Evolutionary conservation across 2,888 invertebrate genomes (phyloP), one percentile per base, ranked within the genome.

Genomic region (Epirrhoe tristata): DNA sequence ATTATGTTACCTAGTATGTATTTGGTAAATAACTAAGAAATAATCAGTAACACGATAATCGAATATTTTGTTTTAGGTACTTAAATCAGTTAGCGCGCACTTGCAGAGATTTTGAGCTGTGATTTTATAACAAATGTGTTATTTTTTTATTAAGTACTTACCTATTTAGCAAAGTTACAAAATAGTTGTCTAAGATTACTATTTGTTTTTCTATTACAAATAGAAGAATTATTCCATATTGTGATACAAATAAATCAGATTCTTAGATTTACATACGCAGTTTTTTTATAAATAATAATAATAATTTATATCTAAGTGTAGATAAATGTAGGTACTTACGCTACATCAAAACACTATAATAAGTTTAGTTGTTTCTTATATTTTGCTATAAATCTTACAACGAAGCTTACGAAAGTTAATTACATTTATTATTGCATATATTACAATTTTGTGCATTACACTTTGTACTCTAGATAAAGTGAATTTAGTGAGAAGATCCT

Each of bases 41-140:
- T 48, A 7, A 48, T 14, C 48, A 48, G 14, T 48, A 14, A 12
- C 48, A 48, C 14, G 16, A 12, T 43, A 43, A 10, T 43, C 48
- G 16, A 48, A 16, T 48, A 48, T 59, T 6, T 53, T 16, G 32
- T 58, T 58, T 12, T 34, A 32, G 50, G 10, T 24, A n/a, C n/a
- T n/a, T n/a, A 43, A 55, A 39, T 62, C 43, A 12, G 48, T 48
- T 39, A 34, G 53, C 56, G 52, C 60, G 43, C 60, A 63, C 55
- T 66, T 55, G 24, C 65, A 34, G 69, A 73, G 70, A 74, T 72
- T 72, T 66, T 60, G 53, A 72, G 60, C 72, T 75, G 73, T 75
- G 74, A 75, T 75, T 69, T 66, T 58, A 55, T 59, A 69, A 66
- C 62, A 64, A 68, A 66, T 60, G 43, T 65, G 55, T 61, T 61